Conservation (phyloP, 2,888 invertebrate genomes). For the Coenonympha arcania region DNA sequence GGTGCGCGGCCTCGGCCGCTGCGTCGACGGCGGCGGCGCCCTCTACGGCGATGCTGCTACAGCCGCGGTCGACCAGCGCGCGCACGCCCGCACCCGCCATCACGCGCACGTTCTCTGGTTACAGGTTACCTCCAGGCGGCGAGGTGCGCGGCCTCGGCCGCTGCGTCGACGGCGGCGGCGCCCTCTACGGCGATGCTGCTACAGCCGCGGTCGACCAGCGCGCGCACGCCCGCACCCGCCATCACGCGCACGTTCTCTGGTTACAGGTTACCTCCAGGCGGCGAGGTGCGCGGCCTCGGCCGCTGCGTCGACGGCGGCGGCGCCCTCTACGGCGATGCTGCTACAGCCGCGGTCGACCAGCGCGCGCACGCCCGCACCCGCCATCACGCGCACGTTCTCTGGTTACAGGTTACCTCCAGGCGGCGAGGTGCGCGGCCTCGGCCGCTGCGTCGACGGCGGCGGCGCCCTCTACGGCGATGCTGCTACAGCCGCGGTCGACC, state of each 20-base stretch:
- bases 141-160: conserved; percentile 78
- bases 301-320: conserved; percentile 76
- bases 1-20: conserved; percentile 78
- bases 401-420: conserved; percentile 73
- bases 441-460: conserved; percentile 77
- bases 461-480: conserved; percentile 70
- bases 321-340: conserved; percentile 68
- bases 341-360: conserved; percentile 41
- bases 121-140: conserved; percentile 73
- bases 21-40: conserved; percentile 74
- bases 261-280: conserved; percentile 71
- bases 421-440: conserved; percentile 76
- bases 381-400: too few relatives aligned
- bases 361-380: conserved; percentile 50
- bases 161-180: conserved; percentile 75
- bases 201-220: conserved; percentile 40
- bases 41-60: conserved; percentile 64
- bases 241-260: too few relatives aligned
- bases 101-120: too few relatives aligned
- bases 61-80: conserved; percentile 39
- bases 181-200: conserved; percentile 67
- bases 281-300: conserved; percentile 79
- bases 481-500: conserved; percentile 36
- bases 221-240: conserved; percentile 51
- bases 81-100: conserved; percentile 55